These are phyloP conservation scores for Drosophila asahinai DNA, from an alignment of 1,140 invertebrate species.

Conservation along the genomic window DNA sequence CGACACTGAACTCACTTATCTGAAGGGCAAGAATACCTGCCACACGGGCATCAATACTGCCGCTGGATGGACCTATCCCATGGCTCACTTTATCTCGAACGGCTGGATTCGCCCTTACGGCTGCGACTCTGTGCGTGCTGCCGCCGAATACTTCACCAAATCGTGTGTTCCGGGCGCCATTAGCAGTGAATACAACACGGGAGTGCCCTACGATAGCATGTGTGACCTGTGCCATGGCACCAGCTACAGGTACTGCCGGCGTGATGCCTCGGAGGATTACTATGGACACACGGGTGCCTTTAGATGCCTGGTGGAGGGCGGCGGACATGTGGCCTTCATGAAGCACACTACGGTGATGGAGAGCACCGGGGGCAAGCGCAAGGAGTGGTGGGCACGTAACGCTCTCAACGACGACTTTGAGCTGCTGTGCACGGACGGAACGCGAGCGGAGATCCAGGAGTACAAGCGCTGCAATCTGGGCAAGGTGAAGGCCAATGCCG, in stretches of 20 bases:
- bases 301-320: conserved; percentile 96
- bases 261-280: conserved; percentile 95
- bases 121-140: conserved; percentile 94
- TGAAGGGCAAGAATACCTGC: conserved; percentile 95
- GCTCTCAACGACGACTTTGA: conserved; percentile 96
- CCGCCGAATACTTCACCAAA: conserved; percentile 96
- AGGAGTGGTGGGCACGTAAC: conserved; percentile 97
- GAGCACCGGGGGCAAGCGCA: conserved; percentile 95
- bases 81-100: conserved; percentile 97
- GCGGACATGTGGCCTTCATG: conserved; percentile 97
- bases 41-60: conserved; percentile 96
- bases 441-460: conserved; percentile 91
- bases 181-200: conserved; percentile 92
- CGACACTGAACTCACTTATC: conserved; percentile 93
- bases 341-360: conserved; percentile 96
- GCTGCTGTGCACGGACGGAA: conserved; percentile 96
- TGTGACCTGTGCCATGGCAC: conserved; percentile 97
- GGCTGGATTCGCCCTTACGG: conserved; percentile 96
- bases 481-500: conserved; percentile 95
- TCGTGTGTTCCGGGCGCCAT: conserved; percentile 96
- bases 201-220: conserved; percentile 94
- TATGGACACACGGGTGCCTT: conserved; percentile 96
- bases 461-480: conserved; percentile 95
- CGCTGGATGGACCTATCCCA: conserved; percentile 97
- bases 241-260: conserved; percentile 91